Evolutionary conservation across 1,140 invertebrate species (phyloP).

Genomic region (Heliconius nattereri): DNA sequence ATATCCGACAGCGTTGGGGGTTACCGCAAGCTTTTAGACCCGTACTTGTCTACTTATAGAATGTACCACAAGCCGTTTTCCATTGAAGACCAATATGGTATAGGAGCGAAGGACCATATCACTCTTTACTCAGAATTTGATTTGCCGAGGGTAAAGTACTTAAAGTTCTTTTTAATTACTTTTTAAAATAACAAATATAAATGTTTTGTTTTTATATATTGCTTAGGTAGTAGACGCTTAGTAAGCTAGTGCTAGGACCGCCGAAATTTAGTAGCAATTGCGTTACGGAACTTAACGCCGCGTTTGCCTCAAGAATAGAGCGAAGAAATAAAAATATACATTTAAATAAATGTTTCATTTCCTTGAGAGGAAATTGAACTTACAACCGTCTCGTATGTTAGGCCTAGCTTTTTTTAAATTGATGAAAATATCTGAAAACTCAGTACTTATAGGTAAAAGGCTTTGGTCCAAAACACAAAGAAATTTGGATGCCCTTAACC

Average conservation of each 20-base stretch:
- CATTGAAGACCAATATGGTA: conserved; percentile 66
- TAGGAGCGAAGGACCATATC: conserved; percentile 72
- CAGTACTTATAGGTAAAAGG: conserved; percentile 55
- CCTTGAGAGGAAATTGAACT: no score
- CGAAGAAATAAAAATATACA: no score
- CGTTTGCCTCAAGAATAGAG: no score
- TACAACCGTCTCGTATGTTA: no score
- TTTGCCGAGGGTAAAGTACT: conserved; percentile 61
- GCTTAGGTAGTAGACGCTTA: no score
- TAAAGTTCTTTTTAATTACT: background rate
- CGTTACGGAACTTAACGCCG: no score
- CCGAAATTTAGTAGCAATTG: no score
- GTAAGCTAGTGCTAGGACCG: no score
- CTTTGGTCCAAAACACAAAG: conserved; percentile 68
- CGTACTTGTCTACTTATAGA: conserved; percentile 68
- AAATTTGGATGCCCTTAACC: conserved; percentile 72
- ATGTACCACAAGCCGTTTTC: conserved; percentile 59
- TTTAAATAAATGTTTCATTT: no score
- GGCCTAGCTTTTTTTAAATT: no score
- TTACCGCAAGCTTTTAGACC: conserved; percentile 61
- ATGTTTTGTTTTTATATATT: no score
- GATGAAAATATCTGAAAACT: background rate
- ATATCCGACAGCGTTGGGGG: conserved; percentile 59
- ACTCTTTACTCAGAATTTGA: conserved; percentile 71
- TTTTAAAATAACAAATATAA: no score